Conservation (phyloP, 2,113 vertebrate genomes). For the Gambusia holbrooki region DNA sequence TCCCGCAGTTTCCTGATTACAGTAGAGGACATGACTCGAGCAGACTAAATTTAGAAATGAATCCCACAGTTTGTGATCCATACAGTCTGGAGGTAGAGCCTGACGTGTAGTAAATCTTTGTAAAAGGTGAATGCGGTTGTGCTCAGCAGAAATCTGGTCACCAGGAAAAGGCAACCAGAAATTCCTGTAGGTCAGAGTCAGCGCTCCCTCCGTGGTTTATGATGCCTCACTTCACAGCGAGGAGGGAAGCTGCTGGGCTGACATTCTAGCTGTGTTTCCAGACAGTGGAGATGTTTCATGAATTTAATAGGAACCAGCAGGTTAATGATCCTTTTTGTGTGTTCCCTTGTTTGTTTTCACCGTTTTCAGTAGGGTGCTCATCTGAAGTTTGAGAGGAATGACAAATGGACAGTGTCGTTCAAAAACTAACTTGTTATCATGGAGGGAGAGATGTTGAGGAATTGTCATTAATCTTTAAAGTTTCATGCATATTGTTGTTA, state of each 20-base stretch:
- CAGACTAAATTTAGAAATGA: constrained; percentile 46
- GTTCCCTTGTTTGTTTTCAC: neutral
- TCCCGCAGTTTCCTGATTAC: constrained; percentile 21
- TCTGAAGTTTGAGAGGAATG: neutral
- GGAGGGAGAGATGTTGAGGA: neutral
- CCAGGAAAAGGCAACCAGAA: constrained; percentile 44
- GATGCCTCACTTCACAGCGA: constrained; percentile 35
- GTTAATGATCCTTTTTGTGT: constrained; percentile 1
- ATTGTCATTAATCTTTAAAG: neutral
- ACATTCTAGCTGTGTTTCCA: constrained; percentile 36
- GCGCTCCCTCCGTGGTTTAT: constrained; percentile 50
- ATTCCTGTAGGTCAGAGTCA: constrained; percentile 47
- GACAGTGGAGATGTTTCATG: constrained; percentile 20
- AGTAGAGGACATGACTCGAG: constrained; percentile 19
- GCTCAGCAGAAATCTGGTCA: constrained; percentile 30
- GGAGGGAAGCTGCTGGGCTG: constrained; percentile 20
- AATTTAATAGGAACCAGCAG: constrained; percentile 6
- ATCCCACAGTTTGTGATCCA: constrained; percentile 22
- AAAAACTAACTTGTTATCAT: neutral
- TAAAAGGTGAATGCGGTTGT: constrained; percentile 31
- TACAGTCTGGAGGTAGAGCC: constrained; percentile 38
- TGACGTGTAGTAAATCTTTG: constrained; percentile 40
- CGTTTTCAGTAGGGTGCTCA: neutral
- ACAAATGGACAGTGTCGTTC: neutral
- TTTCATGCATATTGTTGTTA: neutral